Percentiles rank a stretch among this genome's conserved stretches.
phyloP scores from a whole-genome alignment of 2,888 invertebrate species.

The Brachyptera risi region DNA sequence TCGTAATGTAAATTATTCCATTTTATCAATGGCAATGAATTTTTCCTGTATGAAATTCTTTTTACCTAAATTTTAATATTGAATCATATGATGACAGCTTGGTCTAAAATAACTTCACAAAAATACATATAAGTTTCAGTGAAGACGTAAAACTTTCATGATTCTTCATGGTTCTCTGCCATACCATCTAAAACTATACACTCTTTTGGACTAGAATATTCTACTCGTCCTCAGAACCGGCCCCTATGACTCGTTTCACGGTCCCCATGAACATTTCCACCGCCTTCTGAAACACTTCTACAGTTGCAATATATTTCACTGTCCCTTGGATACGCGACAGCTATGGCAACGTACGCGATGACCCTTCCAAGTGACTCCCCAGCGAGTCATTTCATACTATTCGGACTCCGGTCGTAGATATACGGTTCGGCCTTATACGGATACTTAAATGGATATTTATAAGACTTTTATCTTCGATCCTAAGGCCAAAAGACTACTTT shows the following conservation, averaged over 20 bases:
- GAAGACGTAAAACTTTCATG: too few species aligned
- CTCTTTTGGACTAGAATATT: too few species aligned
- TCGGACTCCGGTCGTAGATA: slow-evolving; percentile 15
- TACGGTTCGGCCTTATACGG: too few species aligned
- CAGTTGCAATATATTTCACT: slow-evolving; percentile 5
- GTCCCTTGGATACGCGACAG: slow-evolving; percentile 8
- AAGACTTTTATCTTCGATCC: slow-evolving; percentile 15
- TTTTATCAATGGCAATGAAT: too few species aligned
- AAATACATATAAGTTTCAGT: too few species aligned
- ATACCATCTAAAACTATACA: too few species aligned
- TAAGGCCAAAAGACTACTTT: slow-evolving; percentile 1
- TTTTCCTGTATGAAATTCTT: too few species aligned
- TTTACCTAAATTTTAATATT: too few species aligned
- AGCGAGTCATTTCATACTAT: slow-evolving; percentile 3
- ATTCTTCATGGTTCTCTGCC: too few species aligned
- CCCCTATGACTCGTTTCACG: slow-evolving; percentile 2
- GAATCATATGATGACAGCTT: too few species aligned
- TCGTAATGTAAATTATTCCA: too few species aligned
- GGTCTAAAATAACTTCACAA: too few species aligned
- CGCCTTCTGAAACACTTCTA: not conserved
- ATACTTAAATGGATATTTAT: slow-evolving; percentile 19
- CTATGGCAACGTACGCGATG: slow-evolving; percentile 10
- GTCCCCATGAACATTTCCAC: not conserved
- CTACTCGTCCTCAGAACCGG: not conserved
- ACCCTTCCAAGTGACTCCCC: slow-evolving; percentile 12